Conservation (phyloP, 2,888 invertebrate species). For the Priocnemis perturbator region DNA sequence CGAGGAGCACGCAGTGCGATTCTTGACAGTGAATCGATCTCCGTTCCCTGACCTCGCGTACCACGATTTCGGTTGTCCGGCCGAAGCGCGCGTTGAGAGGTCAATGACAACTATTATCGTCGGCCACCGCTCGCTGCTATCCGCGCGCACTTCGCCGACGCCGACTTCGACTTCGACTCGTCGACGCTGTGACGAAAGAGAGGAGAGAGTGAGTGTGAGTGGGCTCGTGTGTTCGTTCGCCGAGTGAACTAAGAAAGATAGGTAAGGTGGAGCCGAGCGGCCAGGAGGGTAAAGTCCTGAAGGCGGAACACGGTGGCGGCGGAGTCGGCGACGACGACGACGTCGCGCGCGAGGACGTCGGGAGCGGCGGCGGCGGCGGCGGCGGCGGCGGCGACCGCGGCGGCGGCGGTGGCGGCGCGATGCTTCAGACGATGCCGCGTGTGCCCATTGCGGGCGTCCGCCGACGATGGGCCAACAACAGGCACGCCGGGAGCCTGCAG, state of each 20-base stretch:
- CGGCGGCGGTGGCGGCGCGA: constrained; percentile 50
- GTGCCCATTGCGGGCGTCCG: constrained; percentile 70
- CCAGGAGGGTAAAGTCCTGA: constrained; percentile 20
- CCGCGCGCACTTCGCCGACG: too few species aligned
- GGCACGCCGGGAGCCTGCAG: constrained; percentile 59
- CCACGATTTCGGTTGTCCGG: constrained; percentile 33
- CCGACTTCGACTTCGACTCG: too few species aligned
- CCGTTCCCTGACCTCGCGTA: not conserved
- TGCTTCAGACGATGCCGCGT: constrained; percentile 70
- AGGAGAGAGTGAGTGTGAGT: not conserved
- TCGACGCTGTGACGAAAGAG: too few species aligned
- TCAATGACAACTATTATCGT: constrained; percentile 41
- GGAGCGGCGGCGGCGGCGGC: not conserved
- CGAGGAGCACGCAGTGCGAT: constrained; percentile 34
- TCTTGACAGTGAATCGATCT: constrained; percentile 52
- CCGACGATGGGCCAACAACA: constrained; percentile 68
- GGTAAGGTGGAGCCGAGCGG: constrained; percentile 37
- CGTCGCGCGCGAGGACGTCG: not conserved
- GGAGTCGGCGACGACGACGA: constrained; percentile 19
- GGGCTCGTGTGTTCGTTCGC: not conserved
- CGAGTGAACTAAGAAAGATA: constrained; percentile 7
- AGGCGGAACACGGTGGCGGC: constrained; percentile 13
- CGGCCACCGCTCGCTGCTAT: too few species aligned
- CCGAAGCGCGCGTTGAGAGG: constrained; percentile 25
- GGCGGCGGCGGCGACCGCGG: constrained; percentile 26